Evolutionary conservation across 1,140 invertebrate species (phyloP), one percentile per base, ranked within the genome.

Genomic region (Monochamus saltuarius): DNA sequence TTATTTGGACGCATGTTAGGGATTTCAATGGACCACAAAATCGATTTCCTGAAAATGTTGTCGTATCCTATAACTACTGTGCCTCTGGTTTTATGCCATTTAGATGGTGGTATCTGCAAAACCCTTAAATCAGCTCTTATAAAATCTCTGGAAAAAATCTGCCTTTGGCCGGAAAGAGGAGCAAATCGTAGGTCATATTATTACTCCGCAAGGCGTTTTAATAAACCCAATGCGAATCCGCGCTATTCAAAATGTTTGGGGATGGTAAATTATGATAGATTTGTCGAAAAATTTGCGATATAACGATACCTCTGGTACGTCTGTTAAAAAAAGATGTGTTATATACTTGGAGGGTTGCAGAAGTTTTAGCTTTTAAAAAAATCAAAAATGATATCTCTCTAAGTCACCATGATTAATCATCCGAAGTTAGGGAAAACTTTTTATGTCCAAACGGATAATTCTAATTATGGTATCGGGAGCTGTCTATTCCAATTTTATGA

Each of bases 71-170:
- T 73, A 22, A 69, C 57, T 42, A 57, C 69, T 16, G 56, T 69
- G 0, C 61, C 69, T 59, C 52, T 73, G 29, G 63, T 72, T 10
- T 47, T 77, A 34, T 76, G 72, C 60, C 72, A 77, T 62, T 19
- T 70, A 8, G 73, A 77, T 59, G 68, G 72, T 46, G 54, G 61
- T 7, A 73, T 77, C 16, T 56, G 64, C 55, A 73, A 74, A 61
- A 73, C 70, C 7, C 59, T 71, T 16, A 75, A 74, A 67, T 69
- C 65, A 50, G 57, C 16, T 8, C 34, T 75, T 3, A 19, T 67
- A 1, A 67, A 59, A 43, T 19, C 29, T 19, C n/a, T 59, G 19
- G 29, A 29, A 6, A 29, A 29, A 29, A 29, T 29, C 22, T 2
- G 22, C 6, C 22, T 29, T 29, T 29, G 22, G 2, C 6, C 22